Base-by-base conservation (phyloP, 1,140 invertebrate genomes). In the Oedothorax gibbosus region DNA sequence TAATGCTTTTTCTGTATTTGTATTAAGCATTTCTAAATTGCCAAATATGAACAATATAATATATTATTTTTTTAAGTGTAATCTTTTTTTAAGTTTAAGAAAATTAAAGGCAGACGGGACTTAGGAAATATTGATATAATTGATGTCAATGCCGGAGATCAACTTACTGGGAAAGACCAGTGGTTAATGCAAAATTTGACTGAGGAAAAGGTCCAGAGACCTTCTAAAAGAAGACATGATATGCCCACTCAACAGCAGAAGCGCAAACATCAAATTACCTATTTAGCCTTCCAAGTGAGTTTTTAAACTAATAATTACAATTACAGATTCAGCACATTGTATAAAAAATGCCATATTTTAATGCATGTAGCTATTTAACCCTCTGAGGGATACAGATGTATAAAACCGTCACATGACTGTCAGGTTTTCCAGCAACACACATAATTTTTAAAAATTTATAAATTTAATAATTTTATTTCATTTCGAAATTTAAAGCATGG, bases 191-290 rank as follows among this genome's bases (percentile, higher is more conserved):
- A 96, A 88, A 93, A 94, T 0, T 88, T 97, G 21, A 94, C 95
- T 54, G 95, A 96, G 88, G 94, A 96, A 87, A 88, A 85, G 91
- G 92, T 72, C 90, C 91, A 73, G 90, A 91, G 90, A 90, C 88
- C 90, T 87, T 88, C 91, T 79, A 90, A 91, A 82, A 91, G 92
- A 85, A 92, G 90, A 79, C 92, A 92, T 56, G 89, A 89, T 21
- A 91, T 93, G 87, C 93, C 94, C 0, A 93, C 94, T 4, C 91
- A 91, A 15, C 94, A 94, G 87, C 94, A 94, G 85, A 93, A 92
- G 87, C 91, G 94, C 60, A 98, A 98, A 90, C 97, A 99, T 92
- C 97, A 99, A 91, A 99, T 99, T 87, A 98, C 96, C 5, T 98
- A 98, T 90, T 92, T 98, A 80, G 97, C 97, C 10, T 95, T 96